Base-by-base conservation (phyloP, 2,888 invertebrate species). In the Meghimatium bilineatum region DNA sequence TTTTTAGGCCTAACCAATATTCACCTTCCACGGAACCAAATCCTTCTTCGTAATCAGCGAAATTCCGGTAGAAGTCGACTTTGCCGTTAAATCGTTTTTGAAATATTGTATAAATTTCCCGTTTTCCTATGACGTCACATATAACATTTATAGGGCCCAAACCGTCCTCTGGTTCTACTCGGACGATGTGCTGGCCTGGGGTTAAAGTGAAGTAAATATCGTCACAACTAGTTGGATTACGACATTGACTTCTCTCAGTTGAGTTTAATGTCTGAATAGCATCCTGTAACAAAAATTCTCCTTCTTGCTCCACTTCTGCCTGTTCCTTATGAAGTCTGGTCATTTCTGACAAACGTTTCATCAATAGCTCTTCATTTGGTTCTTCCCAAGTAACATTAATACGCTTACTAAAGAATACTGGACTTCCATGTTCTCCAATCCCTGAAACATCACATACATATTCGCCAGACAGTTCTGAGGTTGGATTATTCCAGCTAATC, bases 1-100 rank as follows among this genome's bases (percentile, higher is more conserved):
- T 80, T 52, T 80, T 60, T 10, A 80, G 67, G 17, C 80, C 80
- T 26, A 80, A n/a, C 80, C 80, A 80, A 69, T 72, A 80, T 56
- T 80, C 80, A 23, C 60, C 36, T 14, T 36, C 44, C 17, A 72
- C 29, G 38, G 38, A 67, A 29, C 80, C 80, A 69, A 80, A 80
- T 0, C 80, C 80, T 34, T 52, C 32, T 29, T 80, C 72, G 60
- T 80, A 80, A 23, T 49, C 71, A 0, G 8, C 12, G 60, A 72
- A 80, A 44, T 80, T 72, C n/a, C 60, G 29, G 60, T 60, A 80
- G 26, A 80, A 80, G 60, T 80, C 80, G 0, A 80, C 80, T 3
- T 44, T 36, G 26, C 80, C 80, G 72, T 72, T 52, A 44, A 72
- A 80, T 0, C 80, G 38, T 60, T 72, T 80, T 52, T 80, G 80